Conservation (phyloP, 2,888 invertebrate genomes). For the Heliothis peltigera region DNA sequence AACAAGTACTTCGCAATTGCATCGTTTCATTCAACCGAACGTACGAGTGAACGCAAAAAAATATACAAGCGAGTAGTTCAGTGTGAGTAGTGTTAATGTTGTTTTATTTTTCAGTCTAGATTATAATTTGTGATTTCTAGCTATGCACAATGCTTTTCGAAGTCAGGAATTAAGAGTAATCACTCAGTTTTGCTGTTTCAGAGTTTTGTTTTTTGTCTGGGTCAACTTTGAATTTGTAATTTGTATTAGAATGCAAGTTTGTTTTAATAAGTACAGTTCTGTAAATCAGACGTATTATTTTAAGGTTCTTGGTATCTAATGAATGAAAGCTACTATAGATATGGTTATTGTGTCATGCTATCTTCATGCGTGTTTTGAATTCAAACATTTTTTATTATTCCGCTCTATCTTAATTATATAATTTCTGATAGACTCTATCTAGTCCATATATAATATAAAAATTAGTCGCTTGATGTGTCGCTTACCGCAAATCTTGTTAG, state of each 20-base stretch:
- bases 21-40: constrained; percentile 59
- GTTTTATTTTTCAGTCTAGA: constrained; percentile 53
- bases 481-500: too few species aligned
- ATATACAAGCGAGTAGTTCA: constrained; percentile 36
- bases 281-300: neutral
- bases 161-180: constrained; percentile 38
- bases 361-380: too few species aligned
- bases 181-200: constrained; percentile 25
- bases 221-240: neutral
- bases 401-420: too few species aligned
- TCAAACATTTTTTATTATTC: too few species aligned
- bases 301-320: neutral
- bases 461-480: too few species aligned
- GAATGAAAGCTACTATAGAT: too few species aligned
- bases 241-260: constrained; percentile 1
- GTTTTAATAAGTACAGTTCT: neutral
- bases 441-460: too few species aligned
- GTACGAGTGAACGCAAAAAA: constrained; percentile 61
- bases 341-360: too few species aligned
- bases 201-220: constrained; percentile 19
- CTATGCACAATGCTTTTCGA: constrained; percentile 32
- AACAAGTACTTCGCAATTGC: constrained; percentile 28
- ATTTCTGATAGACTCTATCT: too few species aligned
- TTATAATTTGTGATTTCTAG: constrained; percentile 48
- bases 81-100: constrained; percentile 55